Evolutionary conservation across 2,113 vertebrate genomes (phyloP).

Genomic region (Hirundichthys speculiger): DNA sequence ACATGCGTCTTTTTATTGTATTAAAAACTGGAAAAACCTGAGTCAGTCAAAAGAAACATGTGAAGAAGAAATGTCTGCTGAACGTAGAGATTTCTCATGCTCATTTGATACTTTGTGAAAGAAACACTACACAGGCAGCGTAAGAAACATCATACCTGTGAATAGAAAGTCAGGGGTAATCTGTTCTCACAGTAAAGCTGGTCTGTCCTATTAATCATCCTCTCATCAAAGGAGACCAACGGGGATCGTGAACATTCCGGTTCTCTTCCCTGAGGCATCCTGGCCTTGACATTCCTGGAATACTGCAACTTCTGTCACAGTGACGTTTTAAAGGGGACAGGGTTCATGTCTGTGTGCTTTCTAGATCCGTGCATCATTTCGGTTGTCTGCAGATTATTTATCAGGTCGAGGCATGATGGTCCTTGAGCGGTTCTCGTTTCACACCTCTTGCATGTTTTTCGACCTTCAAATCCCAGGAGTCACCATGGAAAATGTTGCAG

Average conservation of each 20-base stretch:
- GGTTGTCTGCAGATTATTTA: conserved; percentile 44
- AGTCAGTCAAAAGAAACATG: too few species aligned
- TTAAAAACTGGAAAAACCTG: too few species aligned
- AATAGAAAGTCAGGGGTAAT: background rate
- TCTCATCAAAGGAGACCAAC: conserved; percentile 3
- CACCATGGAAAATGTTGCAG: conserved; percentile 59
- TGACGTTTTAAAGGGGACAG: conserved; percentile 33
- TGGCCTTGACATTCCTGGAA: conserved; percentile 59
- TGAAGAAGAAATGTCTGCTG: too few species aligned
- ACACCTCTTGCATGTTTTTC: conserved; percentile 44
- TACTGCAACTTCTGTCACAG: conserved; percentile 57
- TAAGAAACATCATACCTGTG: too few species aligned
- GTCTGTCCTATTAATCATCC: conserved; percentile 29
- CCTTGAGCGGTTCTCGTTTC: conserved; percentile 44
- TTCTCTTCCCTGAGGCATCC: conserved; percentile 53
- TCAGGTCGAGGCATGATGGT: conserved; percentile 35
- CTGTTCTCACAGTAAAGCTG: conserved; percentile 21
- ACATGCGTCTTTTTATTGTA: too few species aligned
- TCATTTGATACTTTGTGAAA: too few species aligned
- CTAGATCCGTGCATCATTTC: conserved; percentile 57
- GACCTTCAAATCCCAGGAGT: conserved; percentile 58
- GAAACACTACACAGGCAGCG: too few species aligned
- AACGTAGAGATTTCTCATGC: too few species aligned
- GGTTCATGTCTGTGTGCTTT: conserved; percentile 56
- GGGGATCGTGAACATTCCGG: conserved; percentile 23